Evolutionary conservation across 2,888 invertebrate species (phyloP), one percentile per base, ranked within the genome.

Genomic region (Mythimna albipuncta): DNA sequence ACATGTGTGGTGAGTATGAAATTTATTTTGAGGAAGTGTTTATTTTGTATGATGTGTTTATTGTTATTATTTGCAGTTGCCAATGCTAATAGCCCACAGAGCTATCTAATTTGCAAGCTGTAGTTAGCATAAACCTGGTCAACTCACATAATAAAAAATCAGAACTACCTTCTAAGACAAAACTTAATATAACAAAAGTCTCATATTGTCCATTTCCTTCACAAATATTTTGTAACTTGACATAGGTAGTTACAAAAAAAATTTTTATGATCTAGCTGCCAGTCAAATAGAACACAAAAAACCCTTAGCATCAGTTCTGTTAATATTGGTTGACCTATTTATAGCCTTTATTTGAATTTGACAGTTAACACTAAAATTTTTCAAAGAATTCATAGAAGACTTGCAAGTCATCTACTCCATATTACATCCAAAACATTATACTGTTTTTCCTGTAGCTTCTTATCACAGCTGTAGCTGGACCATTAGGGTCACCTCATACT

Each of bases 1-100:
- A 97, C 97, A 86, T 97, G 97, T 89, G 97, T 97, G 89, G 97
- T 97, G 90, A 95, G 97, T 92, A 65, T 62, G 21, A 44, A 26
- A 1, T 52, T 50, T 26, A 55, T 66, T 41, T 69, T 68, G n/a
- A 68, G n/a, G 9, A 75, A 54, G 13, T 41, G 2, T 35, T 58
- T 32, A 19, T 5, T 11, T 35, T 35, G n/a, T 35, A 10, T 35
- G 5, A 10, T 2, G 2, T 19, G 32, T 19, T 58, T 35, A 6
- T 35, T 57, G 35, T 10, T 10, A 32, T 10, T 9, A 35, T 58
- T 35, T 58, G 19, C 10, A n/a, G 6, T 58, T 35, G 7, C n/a
- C 10, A n/a, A 58, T 38, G 6, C 6, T n/a, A n/a, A 9, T 58
- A n/a, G 10, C 0, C 6, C 35, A 38, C 38, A n/a, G 38, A n/a